Evolutionary conservation across 1,140 invertebrate species (phyloP).

Genomic region (Hesperophylax magnus): DNA sequence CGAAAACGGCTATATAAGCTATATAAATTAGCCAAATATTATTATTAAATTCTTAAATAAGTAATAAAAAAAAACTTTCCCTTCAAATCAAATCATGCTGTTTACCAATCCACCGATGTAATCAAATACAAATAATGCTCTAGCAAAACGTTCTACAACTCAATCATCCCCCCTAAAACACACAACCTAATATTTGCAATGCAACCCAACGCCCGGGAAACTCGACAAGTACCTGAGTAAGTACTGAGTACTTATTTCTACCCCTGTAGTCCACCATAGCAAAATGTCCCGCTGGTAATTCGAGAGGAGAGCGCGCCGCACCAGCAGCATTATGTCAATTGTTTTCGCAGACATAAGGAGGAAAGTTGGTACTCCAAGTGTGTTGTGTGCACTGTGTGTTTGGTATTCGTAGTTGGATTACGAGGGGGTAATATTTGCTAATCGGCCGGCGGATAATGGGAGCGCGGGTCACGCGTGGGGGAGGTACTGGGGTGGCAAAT

Average conservation of each 20-base stretch:
- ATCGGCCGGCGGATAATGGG: slow-evolving; percentile 28
- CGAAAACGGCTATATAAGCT: too few relatives aligned
- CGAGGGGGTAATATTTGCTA: slow-evolving; percentile 37
- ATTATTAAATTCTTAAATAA: too few relatives aligned
- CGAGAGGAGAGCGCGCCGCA: slow-evolving; percentile 7
- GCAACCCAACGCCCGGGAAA: slow-evolving; percentile 11
- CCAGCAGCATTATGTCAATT: slow-evolving; percentile 31
- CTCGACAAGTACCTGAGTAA: too few relatives aligned
- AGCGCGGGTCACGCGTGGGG: not conserved
- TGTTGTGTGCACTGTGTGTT: not conserved
- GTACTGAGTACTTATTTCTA: too few relatives aligned
- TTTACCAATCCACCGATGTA: too few relatives aligned
- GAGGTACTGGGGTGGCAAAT: not conserved
- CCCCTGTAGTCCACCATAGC: too few relatives aligned
- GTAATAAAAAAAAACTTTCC: too few relatives aligned
- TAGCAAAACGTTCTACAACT: not conserved
- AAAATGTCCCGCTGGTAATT: not conserved
- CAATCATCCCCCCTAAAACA: not conserved
- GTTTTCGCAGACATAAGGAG: slow-evolving; percentile 29
- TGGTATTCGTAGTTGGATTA: not conserved
- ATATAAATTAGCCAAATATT: too few relatives aligned
- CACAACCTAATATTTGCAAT: slow-evolving; percentile 2
- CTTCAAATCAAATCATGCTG: too few relatives aligned
- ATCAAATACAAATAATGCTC: slow-evolving; percentile 20
- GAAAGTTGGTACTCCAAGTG: slow-evolving; percentile 21